Evolutionary conservation across 2,113 vertebrate genomes (phyloP).

Genomic region (Aptenodytes patagonicus): DNA sequence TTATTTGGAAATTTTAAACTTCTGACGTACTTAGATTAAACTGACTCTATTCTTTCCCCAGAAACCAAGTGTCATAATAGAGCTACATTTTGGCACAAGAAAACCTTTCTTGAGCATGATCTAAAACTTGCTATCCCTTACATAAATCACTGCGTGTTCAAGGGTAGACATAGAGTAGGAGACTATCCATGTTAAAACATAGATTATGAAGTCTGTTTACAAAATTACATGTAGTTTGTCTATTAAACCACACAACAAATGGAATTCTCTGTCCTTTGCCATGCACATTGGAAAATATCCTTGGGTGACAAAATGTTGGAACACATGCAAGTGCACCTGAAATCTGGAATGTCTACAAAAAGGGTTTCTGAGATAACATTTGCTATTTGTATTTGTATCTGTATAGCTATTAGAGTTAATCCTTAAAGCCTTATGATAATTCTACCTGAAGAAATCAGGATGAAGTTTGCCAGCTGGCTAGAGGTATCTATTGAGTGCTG

Average conservation of each 20-base stretch:
- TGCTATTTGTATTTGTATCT: not conserved
- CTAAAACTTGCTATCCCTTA: not conserved
- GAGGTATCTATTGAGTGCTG: not conserved
- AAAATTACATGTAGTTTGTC: not conserved
- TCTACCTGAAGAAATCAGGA: not conserved
- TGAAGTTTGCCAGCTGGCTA: not conserved
- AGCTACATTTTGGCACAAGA: not conserved
- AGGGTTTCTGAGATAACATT: not conserved
- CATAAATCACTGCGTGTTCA: not conserved
- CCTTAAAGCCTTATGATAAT: not conserved
- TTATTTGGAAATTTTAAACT: not conserved
- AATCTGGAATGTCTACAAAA: not conserved
- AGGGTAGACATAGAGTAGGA: not conserved
- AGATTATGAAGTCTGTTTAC: not conserved
- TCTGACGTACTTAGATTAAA: not conserved
- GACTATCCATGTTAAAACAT: not conserved
- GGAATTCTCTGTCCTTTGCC: not conserved
- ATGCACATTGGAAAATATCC: not conserved
- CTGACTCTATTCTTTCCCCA: not conserved
- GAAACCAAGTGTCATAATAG: not conserved
- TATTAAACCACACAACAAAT: not conserved
- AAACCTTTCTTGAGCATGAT: not conserved
- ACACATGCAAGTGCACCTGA: not conserved
- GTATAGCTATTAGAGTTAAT: not conserved
- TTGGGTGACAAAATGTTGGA: not conserved